A percentile compares a stretch with the other conserved stretches of the same genome.
Evolutionary conservation across 2,888 invertebrate genomes (phyloP).

Genomic region (Melangyna quadrimaculata): DNA sequence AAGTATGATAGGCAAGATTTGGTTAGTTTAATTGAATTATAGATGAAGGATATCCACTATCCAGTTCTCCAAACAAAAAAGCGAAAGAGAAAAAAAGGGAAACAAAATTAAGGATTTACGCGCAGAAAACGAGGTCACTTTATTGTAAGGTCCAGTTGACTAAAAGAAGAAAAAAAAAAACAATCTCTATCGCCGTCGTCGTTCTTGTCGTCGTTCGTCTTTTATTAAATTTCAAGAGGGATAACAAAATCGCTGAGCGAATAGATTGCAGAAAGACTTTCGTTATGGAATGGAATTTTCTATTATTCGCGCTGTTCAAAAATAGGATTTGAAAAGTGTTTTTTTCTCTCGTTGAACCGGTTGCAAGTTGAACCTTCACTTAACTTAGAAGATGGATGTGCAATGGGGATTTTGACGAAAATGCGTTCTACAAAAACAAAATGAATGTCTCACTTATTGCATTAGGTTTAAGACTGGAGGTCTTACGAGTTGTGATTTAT

Average conservation of each 20-base stretch:
- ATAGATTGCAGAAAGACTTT: slow-evolving; percentile 19
- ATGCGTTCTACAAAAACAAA: slow-evolving; percentile 20
- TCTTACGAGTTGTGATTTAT: background rate
- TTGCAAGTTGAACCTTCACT: background rate
- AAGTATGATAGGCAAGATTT: slow-evolving; percentile 57
- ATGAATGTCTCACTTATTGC: slow-evolving; percentile 45
- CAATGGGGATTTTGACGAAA: slow-evolving; percentile 36
- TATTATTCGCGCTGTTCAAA: slow-evolving; percentile 20
- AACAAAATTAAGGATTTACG: slow-evolving; percentile 6
- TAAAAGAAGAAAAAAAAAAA: slow-evolving; percentile 26
- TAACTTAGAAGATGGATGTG: background rate
- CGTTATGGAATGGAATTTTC: slow-evolving; percentile 16
- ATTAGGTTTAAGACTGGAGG: background rate
- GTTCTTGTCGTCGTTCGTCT: slow-evolving; percentile 32
- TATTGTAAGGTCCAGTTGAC: slow-evolving; percentile 52
- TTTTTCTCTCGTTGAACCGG: slow-evolving; percentile 26
- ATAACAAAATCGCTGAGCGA: slow-evolving; percentile 23
- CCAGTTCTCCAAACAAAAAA: background rate
- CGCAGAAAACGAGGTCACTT: slow-evolving; percentile 58
- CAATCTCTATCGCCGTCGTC: background rate
- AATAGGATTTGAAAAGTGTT: slow-evolving; percentile 40
- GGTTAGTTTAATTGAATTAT: slow-evolving; percentile 67
- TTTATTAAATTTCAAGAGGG: slow-evolving; percentile 62
- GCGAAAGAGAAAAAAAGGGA: background rate
- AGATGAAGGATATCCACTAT: slow-evolving; percentile 47